Conservation (phyloP, 2,797 vertebrate genomes). For the Prunella strophiata region DNA sequence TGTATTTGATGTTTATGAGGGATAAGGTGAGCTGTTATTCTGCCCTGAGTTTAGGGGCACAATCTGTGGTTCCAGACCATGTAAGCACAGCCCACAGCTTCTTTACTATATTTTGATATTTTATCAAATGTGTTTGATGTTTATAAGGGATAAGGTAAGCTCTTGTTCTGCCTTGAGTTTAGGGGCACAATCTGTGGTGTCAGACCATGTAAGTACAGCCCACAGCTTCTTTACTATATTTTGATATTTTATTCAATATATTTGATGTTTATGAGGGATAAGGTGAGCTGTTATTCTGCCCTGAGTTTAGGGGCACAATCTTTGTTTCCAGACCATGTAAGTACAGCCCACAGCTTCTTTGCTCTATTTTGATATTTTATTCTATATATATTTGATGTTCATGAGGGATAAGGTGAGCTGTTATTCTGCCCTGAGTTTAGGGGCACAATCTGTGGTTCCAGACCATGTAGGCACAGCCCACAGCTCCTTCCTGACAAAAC, state of each 20-base stretch:
- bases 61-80: accelerated
- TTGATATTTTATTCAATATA: accelerated
- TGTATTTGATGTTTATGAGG: too few relatives aligned
- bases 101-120: too few relatives aligned
- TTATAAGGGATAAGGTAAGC: too few relatives aligned
- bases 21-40: too few relatives aligned
- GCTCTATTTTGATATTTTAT: accelerated
- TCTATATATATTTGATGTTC: accelerated
- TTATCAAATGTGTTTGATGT: too few relatives aligned
- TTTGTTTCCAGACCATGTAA: neutral
- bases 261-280: neutral
- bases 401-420: accelerated
- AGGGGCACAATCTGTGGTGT: accelerated
- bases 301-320: accelerated
- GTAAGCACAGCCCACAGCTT: too few relatives aligned
- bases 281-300: accelerated
- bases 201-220: neutral
- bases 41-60: too few relatives aligned
- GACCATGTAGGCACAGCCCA: neutral
- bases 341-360: neutral
- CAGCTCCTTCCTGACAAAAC: neutral
- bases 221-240: neutral
- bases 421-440: neutral
- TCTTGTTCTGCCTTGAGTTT: too few relatives aligned
- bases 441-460: accelerated